Evolutionary conservation across 2,113 vertebrate species (phyloP).

Genomic region (Sebastes schlegelii): DNA sequence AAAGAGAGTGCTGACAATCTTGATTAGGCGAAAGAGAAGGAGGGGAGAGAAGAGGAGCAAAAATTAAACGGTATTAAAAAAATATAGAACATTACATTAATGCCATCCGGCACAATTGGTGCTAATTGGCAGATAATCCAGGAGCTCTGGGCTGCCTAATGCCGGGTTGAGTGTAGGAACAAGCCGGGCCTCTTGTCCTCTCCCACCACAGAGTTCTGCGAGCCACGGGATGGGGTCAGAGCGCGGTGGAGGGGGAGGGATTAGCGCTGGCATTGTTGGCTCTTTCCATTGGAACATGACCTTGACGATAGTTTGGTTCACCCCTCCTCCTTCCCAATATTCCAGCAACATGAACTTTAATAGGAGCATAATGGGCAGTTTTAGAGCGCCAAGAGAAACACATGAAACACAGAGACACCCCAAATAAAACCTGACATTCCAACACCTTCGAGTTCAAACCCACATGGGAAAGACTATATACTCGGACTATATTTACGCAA

Average conservation of each 20-base stretch:
- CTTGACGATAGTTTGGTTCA: slow-evolving; percentile 83
- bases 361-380: slow-evolving; percentile 77
- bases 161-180: slow-evolving; percentile 77
- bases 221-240: slow-evolving; percentile 80
- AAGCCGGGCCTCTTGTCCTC: slow-evolving; percentile 71
- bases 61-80: slow-evolving; percentile 85
- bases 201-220: slow-evolving; percentile 72
- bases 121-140: slow-evolving; percentile 89
- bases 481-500: slow-evolving; percentile 35
- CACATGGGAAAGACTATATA: slow-evolving; percentile 43
- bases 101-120: slow-evolving; percentile 85
- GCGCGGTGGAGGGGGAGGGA: slow-evolving; percentile 78
- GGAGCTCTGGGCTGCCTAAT: slow-evolving; percentile 79
- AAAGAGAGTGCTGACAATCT: slow-evolving; percentile 83
- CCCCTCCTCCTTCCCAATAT: slow-evolving; percentile 60
- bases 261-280: slow-evolving; percentile 83
- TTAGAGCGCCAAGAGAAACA: slow-evolving; percentile 72
- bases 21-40: slow-evolving; percentile 78
- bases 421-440: slow-evolving; percentile 71
- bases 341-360: slow-evolving; percentile 81
- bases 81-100: slow-evolving; percentile 85
- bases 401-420: slow-evolving; percentile 58
- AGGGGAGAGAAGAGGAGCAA: slow-evolving; percentile 69
- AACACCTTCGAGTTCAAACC: slow-evolving; percentile 61
- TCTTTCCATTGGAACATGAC: slow-evolving; percentile 83